phyloP scores from a whole-genome alignment of 2,113 vertebrate genomes.

The Ifrita kowaldi region DNA sequence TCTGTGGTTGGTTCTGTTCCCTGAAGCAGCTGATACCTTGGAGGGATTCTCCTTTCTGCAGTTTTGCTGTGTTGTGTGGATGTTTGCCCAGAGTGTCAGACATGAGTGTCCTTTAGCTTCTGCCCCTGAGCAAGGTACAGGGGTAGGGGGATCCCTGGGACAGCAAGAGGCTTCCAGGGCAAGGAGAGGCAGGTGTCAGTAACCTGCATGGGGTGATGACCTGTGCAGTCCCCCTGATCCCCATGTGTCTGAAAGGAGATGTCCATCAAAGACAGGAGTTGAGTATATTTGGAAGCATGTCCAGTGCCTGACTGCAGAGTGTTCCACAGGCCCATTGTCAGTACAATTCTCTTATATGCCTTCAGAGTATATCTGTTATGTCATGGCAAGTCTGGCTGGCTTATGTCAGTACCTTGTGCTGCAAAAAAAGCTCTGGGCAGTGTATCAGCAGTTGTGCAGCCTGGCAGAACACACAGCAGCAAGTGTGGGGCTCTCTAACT shows the following conservation, averaged over 20 bases:
- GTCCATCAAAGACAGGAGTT: not conserved
- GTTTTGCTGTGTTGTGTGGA: not conserved
- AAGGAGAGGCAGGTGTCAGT: not conserved
- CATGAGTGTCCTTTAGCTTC: not conserved
- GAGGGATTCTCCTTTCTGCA: not conserved
- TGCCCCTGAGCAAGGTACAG: not conserved
- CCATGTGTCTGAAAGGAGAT: not conserved
- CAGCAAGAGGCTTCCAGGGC: not conserved
- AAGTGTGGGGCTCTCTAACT: not conserved
- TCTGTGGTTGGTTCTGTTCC: not conserved
- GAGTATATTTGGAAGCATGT: not conserved
- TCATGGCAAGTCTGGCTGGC: not conserved
- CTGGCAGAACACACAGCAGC: not conserved
- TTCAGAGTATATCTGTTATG: fast-evolving
- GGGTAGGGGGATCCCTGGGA: not conserved
- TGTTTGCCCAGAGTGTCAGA: not conserved
- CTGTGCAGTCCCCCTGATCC: not conserved
- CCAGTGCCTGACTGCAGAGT: not conserved
- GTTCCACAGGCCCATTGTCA: not conserved
- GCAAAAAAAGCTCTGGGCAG: not conserved
- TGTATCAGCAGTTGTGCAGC: not conserved
- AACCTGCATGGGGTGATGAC: not conserved
- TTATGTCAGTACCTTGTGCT: not conserved
- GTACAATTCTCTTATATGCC: not conserved
- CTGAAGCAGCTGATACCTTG: not conserved